Percentiles rank a stretch among this genome's conserved stretches.
Evolutionary conservation across 1,140 invertebrate species (phyloP).

Genomic region (Neodiprion virginianus): DNA sequence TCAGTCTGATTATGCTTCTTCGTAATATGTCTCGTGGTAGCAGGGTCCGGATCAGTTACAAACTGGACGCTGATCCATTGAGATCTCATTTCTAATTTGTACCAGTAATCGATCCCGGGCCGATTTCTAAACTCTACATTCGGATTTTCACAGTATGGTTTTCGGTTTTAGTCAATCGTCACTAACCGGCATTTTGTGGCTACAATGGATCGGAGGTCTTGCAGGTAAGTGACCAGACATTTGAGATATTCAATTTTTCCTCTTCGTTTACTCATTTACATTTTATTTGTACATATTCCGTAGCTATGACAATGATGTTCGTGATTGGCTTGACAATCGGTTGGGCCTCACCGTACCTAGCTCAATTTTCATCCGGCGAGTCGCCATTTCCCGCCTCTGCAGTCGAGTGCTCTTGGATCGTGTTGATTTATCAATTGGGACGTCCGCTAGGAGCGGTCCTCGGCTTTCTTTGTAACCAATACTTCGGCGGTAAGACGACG

Average conservation of each 20-base stretch:
- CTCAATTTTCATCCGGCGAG: constrained; percentile 56
- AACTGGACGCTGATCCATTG: too few relatives aligned
- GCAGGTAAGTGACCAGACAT: neutral
- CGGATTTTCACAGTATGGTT: neutral
- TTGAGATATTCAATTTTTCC: neutral
- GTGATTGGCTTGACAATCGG: constrained; percentile 51
- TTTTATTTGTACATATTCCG: constrained; percentile 7
- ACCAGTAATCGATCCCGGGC: too few relatives aligned
- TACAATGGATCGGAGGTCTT: neutral
- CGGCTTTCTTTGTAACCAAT: constrained; percentile 48
- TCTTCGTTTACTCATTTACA: too few relatives aligned
- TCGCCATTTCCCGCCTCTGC: constrained; percentile 62
- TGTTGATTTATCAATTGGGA: constrained; percentile 52
- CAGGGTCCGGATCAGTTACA: too few relatives aligned
- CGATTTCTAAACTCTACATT: too few relatives aligned
- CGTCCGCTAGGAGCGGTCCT: constrained; percentile 46
- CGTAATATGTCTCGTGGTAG: too few relatives aligned
- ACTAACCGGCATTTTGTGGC: neutral
- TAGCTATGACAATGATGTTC: constrained; percentile 50
- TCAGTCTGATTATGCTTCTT: too few relatives aligned
- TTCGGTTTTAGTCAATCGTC: neutral
- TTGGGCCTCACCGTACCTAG: constrained; percentile 69
- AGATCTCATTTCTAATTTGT: too few relatives aligned
- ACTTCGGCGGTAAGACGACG: constrained; percentile 70
- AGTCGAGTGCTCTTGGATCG: constrained; percentile 71